Evolutionary conservation across 2,797 vertebrate species (phyloP).

Genomic region (Neosilurus mollespiculum): DNA sequence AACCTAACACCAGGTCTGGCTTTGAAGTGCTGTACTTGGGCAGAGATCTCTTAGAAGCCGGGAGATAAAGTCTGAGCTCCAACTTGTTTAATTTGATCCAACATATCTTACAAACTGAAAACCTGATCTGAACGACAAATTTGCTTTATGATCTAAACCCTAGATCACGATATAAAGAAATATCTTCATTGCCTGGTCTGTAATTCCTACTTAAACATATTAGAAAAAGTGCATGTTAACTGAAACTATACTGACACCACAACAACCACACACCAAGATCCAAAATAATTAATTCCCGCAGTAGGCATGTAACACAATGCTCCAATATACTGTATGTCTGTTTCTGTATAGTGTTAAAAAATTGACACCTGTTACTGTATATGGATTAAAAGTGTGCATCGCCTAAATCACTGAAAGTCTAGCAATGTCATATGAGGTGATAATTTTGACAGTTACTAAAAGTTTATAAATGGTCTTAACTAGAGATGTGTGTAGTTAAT

Average conservation of each 20-base stretch:
- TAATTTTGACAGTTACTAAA: background rate
- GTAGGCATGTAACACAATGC: background rate
- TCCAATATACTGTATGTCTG: background rate
- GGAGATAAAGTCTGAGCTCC: background rate
- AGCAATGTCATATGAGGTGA: too few relatives aligned
- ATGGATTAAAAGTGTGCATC: too few relatives aligned
- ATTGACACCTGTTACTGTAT: too few relatives aligned
- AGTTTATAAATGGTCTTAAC: background rate
- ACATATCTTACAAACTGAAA: background rate
- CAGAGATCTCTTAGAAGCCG: background rate
- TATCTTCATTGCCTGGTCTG: background rate
- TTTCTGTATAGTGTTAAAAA: too few relatives aligned
- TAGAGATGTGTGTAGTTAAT: background rate
- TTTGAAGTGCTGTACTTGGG: background rate
- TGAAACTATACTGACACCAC: background rate
- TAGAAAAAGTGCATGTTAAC: background rate
- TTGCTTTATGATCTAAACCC: background rate
- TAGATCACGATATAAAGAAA: background rate
- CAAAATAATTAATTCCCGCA: background rate
- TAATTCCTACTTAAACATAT: background rate
- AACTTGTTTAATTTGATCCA: background rate
- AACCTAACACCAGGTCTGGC: background rate
- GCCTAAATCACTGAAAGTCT: too few relatives aligned
- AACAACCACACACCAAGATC: background rate
- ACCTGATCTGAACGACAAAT: background rate